Evolutionary conservation across 2,797 vertebrate genomes (phyloP).

Genomic region (Myripristis jacobus): DNA sequence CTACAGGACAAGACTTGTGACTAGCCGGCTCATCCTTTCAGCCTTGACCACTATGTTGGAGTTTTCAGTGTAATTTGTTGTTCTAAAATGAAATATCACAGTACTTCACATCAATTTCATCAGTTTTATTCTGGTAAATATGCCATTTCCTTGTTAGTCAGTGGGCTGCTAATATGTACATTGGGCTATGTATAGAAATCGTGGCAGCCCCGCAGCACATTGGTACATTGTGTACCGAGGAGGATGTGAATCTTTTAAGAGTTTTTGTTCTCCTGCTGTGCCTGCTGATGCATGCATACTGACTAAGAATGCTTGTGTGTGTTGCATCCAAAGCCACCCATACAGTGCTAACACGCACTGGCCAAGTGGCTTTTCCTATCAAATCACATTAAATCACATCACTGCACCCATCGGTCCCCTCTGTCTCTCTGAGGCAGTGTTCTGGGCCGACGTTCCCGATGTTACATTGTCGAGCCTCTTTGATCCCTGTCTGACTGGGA

Average conservation of each 20-base stretch:
- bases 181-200: not conserved
- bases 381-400: constrained; percentile 75
- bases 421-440: constrained; percentile 50
- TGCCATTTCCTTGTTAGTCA: not conserved
- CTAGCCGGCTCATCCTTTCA: constrained; percentile 8
- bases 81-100: not conserved
- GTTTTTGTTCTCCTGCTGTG: constrained; percentile 55
- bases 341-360: constrained; percentile 14
- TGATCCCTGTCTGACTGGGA: constrained; percentile 62
- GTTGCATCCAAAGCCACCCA: constrained; percentile 36
- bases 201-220: constrained; percentile 9
- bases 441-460: constrained; percentile 38
- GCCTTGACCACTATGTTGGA: not conserved
- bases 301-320: constrained; percentile 33
- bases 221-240: constrained; percentile 39
- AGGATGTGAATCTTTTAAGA: constrained; percentile 49
- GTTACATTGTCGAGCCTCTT: constrained; percentile 56
- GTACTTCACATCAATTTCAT: constrained; percentile 4
- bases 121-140: not conserved
- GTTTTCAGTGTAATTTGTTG: not conserved
- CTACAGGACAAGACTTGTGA: not conserved
- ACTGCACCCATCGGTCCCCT: constrained; percentile 54
- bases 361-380: constrained; percentile 73
- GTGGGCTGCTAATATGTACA: not conserved
- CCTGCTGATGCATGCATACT: constrained; percentile 24